phyloP scores from a whole-genome alignment of 2,888 invertebrate genomes.

The Eustalomyia histrio region DNA sequence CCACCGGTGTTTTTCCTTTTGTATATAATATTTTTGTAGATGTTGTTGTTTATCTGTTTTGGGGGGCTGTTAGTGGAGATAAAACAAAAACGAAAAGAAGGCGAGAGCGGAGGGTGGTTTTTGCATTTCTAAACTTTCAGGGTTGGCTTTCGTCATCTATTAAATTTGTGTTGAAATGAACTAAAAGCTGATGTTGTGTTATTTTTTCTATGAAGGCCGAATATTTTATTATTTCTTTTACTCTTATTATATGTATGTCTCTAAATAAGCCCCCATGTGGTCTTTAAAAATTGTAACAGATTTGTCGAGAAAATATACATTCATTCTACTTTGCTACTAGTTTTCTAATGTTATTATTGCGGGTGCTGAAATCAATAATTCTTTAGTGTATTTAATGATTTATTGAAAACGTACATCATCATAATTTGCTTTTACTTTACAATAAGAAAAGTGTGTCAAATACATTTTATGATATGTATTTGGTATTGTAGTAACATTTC shows the following conservation, averaged over 20 bases:
- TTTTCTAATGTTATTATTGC: conserved; percentile 50
- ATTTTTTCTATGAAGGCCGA: conserved; percentile 45
- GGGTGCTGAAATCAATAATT: conserved; percentile 65
- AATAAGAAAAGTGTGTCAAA: conserved; percentile 2
- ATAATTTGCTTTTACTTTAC: neutral
- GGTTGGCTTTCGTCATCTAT: conserved; percentile 41
- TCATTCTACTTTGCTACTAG: conserved; percentile 2
- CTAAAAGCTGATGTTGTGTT: neutral
- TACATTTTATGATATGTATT: conserved; percentile 4
- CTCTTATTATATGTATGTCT: conserved; percentile 20
- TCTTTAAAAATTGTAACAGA: neutral
- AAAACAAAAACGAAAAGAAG: conserved; percentile 5
- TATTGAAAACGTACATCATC: neutral
- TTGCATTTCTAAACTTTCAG: conserved; percentile 40
- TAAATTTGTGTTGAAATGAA: conserved; percentile 15
- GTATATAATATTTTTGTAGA: conserved; percentile 18
- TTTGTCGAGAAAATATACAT: neutral
- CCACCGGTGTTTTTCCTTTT: conserved; percentile 45
- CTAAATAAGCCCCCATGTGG: conserved; percentile 6
- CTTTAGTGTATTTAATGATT: conserved; percentile 16
- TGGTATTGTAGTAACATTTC: too few species aligned
- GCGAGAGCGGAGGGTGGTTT: conserved; percentile 32
- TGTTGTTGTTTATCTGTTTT: conserved; percentile 36
- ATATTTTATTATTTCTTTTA: conserved; percentile 35
- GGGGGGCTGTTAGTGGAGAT: conserved; percentile 23